Base-by-base conservation (phyloP, 2,888 invertebrate genomes). In the Esperia sulphurella region DNA sequence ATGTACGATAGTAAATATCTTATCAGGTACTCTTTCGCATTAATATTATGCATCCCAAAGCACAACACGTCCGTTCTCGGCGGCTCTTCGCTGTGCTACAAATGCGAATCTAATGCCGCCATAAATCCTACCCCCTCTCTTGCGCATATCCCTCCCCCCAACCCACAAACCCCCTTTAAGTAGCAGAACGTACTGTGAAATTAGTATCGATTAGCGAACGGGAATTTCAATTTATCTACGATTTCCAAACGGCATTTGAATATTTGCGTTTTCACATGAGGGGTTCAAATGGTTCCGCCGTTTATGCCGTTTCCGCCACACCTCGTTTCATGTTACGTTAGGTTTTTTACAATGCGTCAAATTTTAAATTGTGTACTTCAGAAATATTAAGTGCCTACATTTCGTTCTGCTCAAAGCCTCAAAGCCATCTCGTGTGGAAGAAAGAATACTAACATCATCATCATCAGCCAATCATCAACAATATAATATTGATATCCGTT, bases 71-170 rank as follows among this genome's bases (percentile, higher is more conserved):
- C 69, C 65, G 61, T 53, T 54, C 49, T 53, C 50, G 53, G 53
- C 57, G 51, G 59, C 41, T 43, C 39, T 14, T 53, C 53, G 59
- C 56, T 60, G 51, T 50, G 64, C 67, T 75, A 71, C 75, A 80
- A 80, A 80, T 77, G 83, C 69, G 82, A 80, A 74, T 80, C 80
- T 83, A 84, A 84, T 83, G 83, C 80, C 65, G 54, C 76, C 65
- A 83, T 84, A 83, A 84, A 84, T 84, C 72, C 70, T 59, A 52
- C 59, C 65, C 67, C 73, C 68, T 69, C 71, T 66, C 71, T 55
- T 71, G 70, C 70, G 71, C 75, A 74, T 58, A 63, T 59, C 62
- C 61, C 59, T 60, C 51, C 55, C 37, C 51, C 46, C 9, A 35
- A 35, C 35, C 56, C 21, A 21, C 21, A 21, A 21, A 3, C 51